Evolutionary conservation across 92 coral and sea anemone genomes (phyloP).

Genomic region (Palythoa grandis): DNA sequence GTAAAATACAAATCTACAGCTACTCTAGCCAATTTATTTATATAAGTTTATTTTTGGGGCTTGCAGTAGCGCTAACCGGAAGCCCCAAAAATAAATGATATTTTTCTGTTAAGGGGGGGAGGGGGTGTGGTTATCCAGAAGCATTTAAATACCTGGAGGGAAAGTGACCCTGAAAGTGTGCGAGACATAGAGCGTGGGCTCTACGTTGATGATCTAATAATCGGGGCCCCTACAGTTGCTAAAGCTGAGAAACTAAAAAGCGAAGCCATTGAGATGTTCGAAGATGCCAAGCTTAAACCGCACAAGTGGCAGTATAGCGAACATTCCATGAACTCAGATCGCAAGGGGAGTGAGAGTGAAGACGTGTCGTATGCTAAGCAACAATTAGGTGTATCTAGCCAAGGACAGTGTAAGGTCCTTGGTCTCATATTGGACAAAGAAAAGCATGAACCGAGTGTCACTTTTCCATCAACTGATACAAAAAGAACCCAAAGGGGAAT

Average conservation of each 20-base stretch:
- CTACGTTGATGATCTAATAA: constrained; percentile 27
- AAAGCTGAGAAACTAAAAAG: constrained; percentile 26
- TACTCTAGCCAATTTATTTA: too few species aligned
- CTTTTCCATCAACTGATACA: not conserved
- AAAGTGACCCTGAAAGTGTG: not conserved
- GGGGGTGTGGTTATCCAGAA: not conserved
- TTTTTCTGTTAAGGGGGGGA: too few species aligned
- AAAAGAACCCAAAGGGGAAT: not conserved
- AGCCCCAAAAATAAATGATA: too few species aligned
- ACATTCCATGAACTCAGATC: not conserved
- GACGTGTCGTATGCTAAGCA: constrained; percentile 25
- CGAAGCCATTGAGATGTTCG: constrained; percentile 4
- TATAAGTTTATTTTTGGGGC: too few species aligned
- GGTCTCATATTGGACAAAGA: not conserved
- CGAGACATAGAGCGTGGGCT: constrained; percentile 27
- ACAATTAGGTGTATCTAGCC: not conserved
- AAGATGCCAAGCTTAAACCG: not conserved
- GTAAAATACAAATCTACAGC: too few species aligned
- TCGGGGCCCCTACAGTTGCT: constrained; percentile 33
- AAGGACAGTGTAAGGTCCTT: not conserved
- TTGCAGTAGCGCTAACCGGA: too few species aligned
- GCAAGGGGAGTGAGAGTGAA: not conserved
- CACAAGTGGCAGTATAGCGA: constrained; percentile 4
- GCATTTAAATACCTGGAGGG: constrained; percentile 38
- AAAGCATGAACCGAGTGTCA: not conserved